These are phyloP conservation scores for Catostomus latipinnis DNA, from an alignment of 2,797 vertebrate species.

Conservation along the genomic window DNA sequence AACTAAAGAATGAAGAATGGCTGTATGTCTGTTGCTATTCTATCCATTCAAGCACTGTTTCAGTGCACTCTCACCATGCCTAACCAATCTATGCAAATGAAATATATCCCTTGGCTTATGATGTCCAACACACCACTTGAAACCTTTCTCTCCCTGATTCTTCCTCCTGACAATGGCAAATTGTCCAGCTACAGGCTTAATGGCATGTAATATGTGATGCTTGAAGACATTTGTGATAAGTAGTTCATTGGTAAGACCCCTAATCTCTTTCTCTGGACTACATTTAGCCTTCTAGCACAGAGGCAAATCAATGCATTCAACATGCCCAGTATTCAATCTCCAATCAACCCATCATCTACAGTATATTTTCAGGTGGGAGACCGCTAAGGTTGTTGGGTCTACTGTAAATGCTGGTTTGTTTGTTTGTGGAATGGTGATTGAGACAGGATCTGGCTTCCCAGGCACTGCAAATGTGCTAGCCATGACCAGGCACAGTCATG, in stretches of 20 bases:
- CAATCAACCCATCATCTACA: slow-evolving; percentile 28
- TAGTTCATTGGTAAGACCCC: slow-evolving; percentile 40
- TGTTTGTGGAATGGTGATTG: slow-evolving; percentile 22
- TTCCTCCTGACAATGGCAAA: slow-evolving; percentile 53
- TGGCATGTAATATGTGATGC: slow-evolving; percentile 58
- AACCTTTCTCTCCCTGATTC: slow-evolving; percentile 44
- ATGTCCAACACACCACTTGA: slow-evolving; percentile 23
- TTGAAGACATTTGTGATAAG: slow-evolving; percentile 51
- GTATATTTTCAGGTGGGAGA: slow-evolving; percentile 2
- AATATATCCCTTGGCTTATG: neutral
- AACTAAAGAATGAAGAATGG: slow-evolving; percentile 17
- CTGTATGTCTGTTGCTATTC: slow-evolving; percentile 5
- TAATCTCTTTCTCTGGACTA: slow-evolving; percentile 51
- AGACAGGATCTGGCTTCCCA: slow-evolving; percentile 16
- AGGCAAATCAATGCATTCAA: slow-evolving; percentile 49
- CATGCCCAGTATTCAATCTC: slow-evolving; percentile 10
- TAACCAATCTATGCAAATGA: slow-evolving; percentile 37
- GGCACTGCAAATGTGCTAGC: slow-evolving; percentile 3
- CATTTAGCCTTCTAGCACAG: slow-evolving; percentile 25
- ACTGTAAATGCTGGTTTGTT: slow-evolving; percentile 8
- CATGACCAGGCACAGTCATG: slow-evolving; percentile 52
- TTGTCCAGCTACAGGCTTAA: slow-evolving; percentile 51
- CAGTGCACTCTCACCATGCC: neutral
- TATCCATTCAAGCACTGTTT: slow-evolving; percentile 1
- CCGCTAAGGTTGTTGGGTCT: neutral